Percentiles rank a stretch among this genome's conserved stretches.
phyloP scores from a whole-genome alignment of 2,113 vertebrate genomes.

The Australoheros scitulus region DNA sequence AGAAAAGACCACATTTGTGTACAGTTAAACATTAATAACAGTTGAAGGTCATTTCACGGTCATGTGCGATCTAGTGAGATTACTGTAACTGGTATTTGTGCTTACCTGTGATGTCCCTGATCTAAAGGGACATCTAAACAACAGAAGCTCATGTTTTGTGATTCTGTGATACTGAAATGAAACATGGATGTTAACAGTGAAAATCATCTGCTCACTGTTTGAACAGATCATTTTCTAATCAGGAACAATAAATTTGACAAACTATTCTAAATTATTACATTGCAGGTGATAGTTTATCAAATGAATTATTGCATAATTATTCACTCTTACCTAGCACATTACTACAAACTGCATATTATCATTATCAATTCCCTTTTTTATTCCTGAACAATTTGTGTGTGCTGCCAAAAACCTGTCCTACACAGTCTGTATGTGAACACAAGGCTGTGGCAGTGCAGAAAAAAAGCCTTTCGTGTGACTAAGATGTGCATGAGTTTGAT shows the following conservation, averaged over 20 bases:
- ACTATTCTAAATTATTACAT: background rate
- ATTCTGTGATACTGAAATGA: background rate
- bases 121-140: background rate
- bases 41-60: conserved; percentile 3
- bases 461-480: no score
- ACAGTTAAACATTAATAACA: conserved; percentile 16
- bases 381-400: no score
- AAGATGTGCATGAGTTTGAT: no score
- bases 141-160: background rate
- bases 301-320: background rate
- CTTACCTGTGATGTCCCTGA: background rate
- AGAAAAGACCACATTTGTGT: background rate
- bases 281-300: background rate
- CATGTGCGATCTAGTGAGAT: background rate
- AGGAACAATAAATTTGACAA: fast-evolving
- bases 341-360: background rate
- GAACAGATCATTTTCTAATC: background rate
- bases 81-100: background rate
- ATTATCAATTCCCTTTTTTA: no score
- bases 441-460: no score
- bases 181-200: background rate
- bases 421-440: no score
- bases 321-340: background rate
- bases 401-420: no score
- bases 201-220: background rate